These are phyloP conservation scores for Linyphia triangularis DNA, from an alignment of 2,888 invertebrate species.

Conservation along the genomic window DNA sequence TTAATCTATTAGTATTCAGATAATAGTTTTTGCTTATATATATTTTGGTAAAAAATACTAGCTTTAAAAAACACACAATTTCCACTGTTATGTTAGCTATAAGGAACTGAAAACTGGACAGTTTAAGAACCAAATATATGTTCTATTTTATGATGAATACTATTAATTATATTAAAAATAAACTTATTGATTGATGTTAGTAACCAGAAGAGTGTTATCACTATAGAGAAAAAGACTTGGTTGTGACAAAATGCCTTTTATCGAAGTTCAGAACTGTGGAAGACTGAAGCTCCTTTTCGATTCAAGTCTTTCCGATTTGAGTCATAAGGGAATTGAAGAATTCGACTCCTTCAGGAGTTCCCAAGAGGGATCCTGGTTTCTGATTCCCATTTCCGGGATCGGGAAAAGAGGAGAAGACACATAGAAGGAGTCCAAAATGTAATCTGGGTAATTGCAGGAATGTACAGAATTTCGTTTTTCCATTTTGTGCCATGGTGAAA, in stretches of 20 bases:
- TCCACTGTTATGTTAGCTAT: no score
- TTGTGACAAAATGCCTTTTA: not conserved
- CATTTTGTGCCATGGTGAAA: not conserved
- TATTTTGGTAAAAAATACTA: no score
- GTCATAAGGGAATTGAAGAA: not conserved
- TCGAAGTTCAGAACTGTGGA: not conserved
- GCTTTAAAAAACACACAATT: no score
- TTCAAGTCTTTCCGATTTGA: not conserved
- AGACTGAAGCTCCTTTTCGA: not conserved
- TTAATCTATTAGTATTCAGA: no score
- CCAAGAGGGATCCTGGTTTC: not conserved
- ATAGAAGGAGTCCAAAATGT: not conserved
- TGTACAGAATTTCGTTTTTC: not conserved
- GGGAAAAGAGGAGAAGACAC: not conserved
- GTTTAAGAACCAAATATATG: no score
- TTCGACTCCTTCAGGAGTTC: not conserved
- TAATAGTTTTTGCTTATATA: no score
- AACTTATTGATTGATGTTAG: no score
- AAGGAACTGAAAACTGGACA: no score
- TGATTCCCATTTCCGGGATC: slow-evolving; percentile 40
- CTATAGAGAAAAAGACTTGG: no score
- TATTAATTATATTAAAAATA: no score
- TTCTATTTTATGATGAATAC: no score
- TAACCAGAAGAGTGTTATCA: no score
- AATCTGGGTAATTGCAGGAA: slow-evolving; percentile 57